phyloP scores from a whole-genome alignment of 2,888 invertebrate genomes.

The Linyphia triangularis region DNA sequence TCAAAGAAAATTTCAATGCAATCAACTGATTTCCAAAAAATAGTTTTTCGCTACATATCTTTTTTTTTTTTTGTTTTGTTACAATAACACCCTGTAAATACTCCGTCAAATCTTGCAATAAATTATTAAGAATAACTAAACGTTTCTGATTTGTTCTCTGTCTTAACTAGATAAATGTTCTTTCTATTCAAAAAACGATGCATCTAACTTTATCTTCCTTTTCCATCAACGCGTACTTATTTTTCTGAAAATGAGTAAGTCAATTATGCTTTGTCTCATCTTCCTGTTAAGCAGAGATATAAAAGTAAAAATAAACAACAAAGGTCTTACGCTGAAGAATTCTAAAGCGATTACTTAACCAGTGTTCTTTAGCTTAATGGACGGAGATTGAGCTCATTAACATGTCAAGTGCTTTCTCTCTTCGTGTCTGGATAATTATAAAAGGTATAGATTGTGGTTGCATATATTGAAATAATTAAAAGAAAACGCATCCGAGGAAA shows the following conservation, averaged over 20 bases:
- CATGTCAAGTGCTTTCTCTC: not conserved
- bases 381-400: not conserved
- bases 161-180: not conserved
- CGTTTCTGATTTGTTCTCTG: too few species aligned
- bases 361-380: not conserved
- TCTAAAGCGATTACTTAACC: not conserved
- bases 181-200: not conserved
- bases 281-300: not conserved
- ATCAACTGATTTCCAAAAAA: too few species aligned
- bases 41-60: too few species aligned
- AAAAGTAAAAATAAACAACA: not conserved
- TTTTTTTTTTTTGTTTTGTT: too few species aligned
- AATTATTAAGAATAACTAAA: too few species aligned
- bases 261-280: constrained; percentile 3
- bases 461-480: not conserved
- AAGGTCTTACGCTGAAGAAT: not conserved
- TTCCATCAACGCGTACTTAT: not conserved
- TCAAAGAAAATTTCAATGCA: too few species aligned
- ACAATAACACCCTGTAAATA: too few species aligned
- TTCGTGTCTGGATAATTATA: not conserved
- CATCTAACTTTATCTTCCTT: not conserved
- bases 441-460: not conserved
- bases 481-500: not conserved
- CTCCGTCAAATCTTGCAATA: too few species aligned
- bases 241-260: not conserved